A percentile compares a stretch with the other conserved stretches of the same genome.
phyloP scores from a whole-genome alignment of 2,113 vertebrate species.

The Platycercus adscitus region DNA sequence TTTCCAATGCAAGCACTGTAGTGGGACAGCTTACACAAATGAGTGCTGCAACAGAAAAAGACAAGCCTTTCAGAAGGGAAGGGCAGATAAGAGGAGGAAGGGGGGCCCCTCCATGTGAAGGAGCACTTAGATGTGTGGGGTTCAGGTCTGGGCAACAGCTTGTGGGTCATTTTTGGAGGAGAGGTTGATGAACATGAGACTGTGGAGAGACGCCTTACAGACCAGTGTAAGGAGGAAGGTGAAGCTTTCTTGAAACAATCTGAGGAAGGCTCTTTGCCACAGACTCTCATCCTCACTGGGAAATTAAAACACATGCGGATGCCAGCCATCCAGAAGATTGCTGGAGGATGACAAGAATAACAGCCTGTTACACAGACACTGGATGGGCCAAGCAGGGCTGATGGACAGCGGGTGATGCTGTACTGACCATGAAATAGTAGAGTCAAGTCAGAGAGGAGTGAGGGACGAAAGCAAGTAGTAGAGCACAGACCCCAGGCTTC shows the following conservation, averaged over 20 bases:
- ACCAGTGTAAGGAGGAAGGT: not conserved
- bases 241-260: not conserved
- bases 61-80: not conserved
- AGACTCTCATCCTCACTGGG: not conserved
- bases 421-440: not conserved
- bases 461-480: not conserved
- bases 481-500: not conserved
- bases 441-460: not conserved
- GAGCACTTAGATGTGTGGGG: not conserved
- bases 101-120: not conserved
- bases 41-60: accelerated
- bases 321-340: not conserved
- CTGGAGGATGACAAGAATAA: not conserved
- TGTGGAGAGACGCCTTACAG: not conserved
- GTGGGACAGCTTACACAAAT: not conserved
- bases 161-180: not conserved
- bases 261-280: not conserved
- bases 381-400: not conserved
- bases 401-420: not conserved
- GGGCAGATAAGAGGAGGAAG: not conserved
- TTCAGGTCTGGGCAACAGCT: too few species aligned
- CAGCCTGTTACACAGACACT: not conserved
- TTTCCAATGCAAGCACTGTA: not conserved
- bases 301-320: accelerated
- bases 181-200: not conserved